Percentiles rank a stretch among this genome's conserved stretches.
Conservation (phyloP, 2,888 invertebrate genomes). For the Laothoe populi region DNA sequence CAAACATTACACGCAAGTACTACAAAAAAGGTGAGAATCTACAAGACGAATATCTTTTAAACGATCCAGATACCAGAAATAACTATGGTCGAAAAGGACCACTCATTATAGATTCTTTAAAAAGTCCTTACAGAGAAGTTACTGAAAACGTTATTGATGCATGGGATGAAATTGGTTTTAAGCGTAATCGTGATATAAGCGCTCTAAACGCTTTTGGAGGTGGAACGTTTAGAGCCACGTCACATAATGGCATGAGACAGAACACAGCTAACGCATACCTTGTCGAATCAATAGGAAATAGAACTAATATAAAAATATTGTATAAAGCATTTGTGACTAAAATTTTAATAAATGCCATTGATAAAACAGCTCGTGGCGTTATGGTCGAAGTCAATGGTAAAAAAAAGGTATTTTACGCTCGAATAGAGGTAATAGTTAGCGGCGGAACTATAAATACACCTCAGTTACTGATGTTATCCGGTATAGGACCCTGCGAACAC, state of each 20-base stretch:
- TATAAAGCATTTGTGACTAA: slow-evolving; percentile 67
- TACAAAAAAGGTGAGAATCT: slow-evolving; percentile 55
- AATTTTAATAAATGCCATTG: slow-evolving; percentile 33
- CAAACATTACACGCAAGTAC: slow-evolving; percentile 59
- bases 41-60: slow-evolving; percentile 13
- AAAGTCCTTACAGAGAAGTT: slow-evolving; percentile 21
- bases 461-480: slow-evolving; percentile 70
- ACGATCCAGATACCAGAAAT: slow-evolving; percentile 7
- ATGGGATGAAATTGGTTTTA: slow-evolving; percentile 48
- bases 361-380: slow-evolving; percentile 40
- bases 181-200: slow-evolving; percentile 52
- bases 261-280: slow-evolving; percentile 77
- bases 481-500: slow-evolving; percentile 64
- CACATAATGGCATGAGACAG: slow-evolving; percentile 63
- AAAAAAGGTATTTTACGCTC: slow-evolving; percentile 28
- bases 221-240: slow-evolving; percentile 65
- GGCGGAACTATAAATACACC: slow-evolving; percentile 68
- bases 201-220: slow-evolving; percentile 65
- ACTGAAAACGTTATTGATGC: slow-evolving; percentile 21
- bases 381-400: slow-evolving; percentile 30
- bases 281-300: slow-evolving; percentile 39
- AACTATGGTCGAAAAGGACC: slow-evolving; percentile 28
- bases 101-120: slow-evolving; percentile 25
- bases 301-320: slow-evolving; percentile 55
- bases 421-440: slow-evolving; percentile 63